Base-by-base conservation (phyloP, 1,140 invertebrate genomes). In the Formica exsecta region DNA sequence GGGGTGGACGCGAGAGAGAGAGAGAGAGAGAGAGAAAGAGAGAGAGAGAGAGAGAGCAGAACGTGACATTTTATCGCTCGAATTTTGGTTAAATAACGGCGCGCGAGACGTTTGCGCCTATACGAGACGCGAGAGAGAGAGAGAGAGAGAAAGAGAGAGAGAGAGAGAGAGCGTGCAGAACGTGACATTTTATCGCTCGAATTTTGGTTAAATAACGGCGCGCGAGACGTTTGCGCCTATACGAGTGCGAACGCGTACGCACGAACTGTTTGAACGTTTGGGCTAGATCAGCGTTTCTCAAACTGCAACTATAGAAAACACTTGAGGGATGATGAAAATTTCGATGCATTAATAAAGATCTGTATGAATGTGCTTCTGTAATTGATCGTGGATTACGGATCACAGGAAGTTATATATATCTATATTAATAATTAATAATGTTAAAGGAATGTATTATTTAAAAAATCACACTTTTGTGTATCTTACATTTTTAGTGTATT, bases 1-100 rank as follows among this genome's bases (percentile, higher is more conserved):
- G 73, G 62, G 59, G 3, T 54, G 76, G 36, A 64, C 41, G 32
- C 19, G 85, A 79, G 66, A 51, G 59, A 79, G 80, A 74, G 57
- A 32, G 59, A 54, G 61, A 29, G 75, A 64, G 61, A 74, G 79
- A 54, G 61, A 29, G 75, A 64, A 61, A 74, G 79, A 64, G 61
- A 79, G 80, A 61, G 65, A 36, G 51, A 57, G 62, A 29, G 65
- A 65, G 65, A 44, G 73, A 76, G 80, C 75, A 65, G 74, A 70
- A 59, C 81, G 88, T 92, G 91, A 93, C 90, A 91, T 92, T 94
- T 93, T 90, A 91, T 94, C 90, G 86, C 75, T 65, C 89, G 88
- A 92, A 92, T 93, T 93, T 93, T 90, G 90, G 92, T 92, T 92
- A 92, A 90, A 92, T 91, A 93, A 92, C 83, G 85, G 80, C 76